Percentiles rank a stretch among this genome's conserved stretches.
Evolutionary conservation across 2,888 invertebrate species (phyloP).

Genomic region (Lepidocyrtinus sp.): DNA sequence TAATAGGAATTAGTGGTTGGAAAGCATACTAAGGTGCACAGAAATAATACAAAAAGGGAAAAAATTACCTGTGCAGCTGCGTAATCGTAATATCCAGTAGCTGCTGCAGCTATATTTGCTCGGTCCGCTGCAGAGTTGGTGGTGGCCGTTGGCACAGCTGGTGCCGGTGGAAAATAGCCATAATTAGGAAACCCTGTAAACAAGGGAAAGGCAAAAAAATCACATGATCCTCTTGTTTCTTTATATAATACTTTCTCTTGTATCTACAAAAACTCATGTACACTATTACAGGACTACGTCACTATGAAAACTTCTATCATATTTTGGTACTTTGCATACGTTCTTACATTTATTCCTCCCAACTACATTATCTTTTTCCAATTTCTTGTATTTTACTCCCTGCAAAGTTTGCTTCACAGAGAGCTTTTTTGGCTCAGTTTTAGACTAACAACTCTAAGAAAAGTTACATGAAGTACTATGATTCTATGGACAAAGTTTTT

Average conservation of each 20-base stretch:
- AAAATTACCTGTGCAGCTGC: slow-evolving; percentile 69
- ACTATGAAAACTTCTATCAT: not conserved
- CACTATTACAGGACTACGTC: slow-evolving; percentile 36
- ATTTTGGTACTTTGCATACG: slow-evolving; percentile 1
- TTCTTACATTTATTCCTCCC: not conserved
- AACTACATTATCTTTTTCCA: slow-evolving; percentile 2
- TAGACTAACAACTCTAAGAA: slow-evolving; percentile 6
- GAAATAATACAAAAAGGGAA: not conserved
- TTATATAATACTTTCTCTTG: not conserved
- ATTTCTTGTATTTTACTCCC: not conserved
- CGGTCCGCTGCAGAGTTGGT: slow-evolving; percentile 71
- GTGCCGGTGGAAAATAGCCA: slow-evolving; percentile 73
- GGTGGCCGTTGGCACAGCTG: slow-evolving; percentile 76
- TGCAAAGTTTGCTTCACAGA: not conserved
- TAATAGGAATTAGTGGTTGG: slow-evolving; percentile 10
- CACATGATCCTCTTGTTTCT: slow-evolving; percentile 13
- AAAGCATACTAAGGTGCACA: not conserved
- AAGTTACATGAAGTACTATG: slow-evolving; percentile 9
- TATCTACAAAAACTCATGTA: slow-evolving; percentile 5
- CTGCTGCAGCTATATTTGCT: slow-evolving; percentile 72
- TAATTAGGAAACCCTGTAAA: slow-evolving; percentile 74
- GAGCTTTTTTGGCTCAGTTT: not conserved
- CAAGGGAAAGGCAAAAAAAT: slow-evolving; percentile 44
- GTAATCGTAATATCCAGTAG: slow-evolving; percentile 71
- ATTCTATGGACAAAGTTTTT: not conserved